These are phyloP conservation scores for Istiophorus platypterus DNA, from an alignment of 2,113 vertebrate species.

Conservation along the genomic window DNA sequence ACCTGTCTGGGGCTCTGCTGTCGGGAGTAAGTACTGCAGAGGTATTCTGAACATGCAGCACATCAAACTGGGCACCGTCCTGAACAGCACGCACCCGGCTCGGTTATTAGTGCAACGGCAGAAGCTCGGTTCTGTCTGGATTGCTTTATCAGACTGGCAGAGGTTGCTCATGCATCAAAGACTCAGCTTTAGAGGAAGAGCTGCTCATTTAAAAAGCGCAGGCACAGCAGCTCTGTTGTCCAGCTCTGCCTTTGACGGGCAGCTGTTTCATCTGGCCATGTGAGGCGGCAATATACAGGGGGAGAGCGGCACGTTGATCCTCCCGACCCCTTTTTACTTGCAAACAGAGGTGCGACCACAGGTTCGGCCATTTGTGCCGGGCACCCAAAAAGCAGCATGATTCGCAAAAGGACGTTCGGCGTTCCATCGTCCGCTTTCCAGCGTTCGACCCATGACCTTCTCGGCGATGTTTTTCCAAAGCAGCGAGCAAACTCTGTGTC, in stretches of 20 bases:
- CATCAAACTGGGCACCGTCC: background rate
- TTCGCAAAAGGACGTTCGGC: background rate
- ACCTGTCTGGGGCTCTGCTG: background rate
- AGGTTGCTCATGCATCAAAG: slow-evolving; percentile 54
- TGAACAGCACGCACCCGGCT: background rate
- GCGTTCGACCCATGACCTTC: slow-evolving; percentile 52
- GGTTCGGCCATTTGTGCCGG: slow-evolving; percentile 23
- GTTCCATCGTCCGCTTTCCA: slow-evolving; percentile 27
- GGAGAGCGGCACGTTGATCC: slow-evolving; percentile 51
- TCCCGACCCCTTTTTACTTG: slow-evolving; percentile 1
- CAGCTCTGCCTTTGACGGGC: slow-evolving; percentile 60
- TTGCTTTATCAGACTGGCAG: slow-evolving; percentile 27
- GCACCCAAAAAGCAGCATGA: background rate
- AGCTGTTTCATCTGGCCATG: slow-evolving; percentile 45
- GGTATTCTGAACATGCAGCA: background rate
- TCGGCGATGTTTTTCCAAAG: slow-evolving; percentile 13
- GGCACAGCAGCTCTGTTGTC: slow-evolving; percentile 41
- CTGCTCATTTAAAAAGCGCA: slow-evolving; percentile 36
- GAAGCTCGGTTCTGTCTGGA: background rate
- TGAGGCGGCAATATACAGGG: slow-evolving; percentile 54
- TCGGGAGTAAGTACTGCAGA: background rate
- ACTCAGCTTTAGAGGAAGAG: background rate
- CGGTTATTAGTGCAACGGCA: slow-evolving; percentile 11
- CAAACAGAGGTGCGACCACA: background rate
- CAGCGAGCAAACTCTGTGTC: slow-evolving; percentile 7